Conservation (phyloP, 1,140 invertebrate species). For the Caerostris extrusa region DNA sequence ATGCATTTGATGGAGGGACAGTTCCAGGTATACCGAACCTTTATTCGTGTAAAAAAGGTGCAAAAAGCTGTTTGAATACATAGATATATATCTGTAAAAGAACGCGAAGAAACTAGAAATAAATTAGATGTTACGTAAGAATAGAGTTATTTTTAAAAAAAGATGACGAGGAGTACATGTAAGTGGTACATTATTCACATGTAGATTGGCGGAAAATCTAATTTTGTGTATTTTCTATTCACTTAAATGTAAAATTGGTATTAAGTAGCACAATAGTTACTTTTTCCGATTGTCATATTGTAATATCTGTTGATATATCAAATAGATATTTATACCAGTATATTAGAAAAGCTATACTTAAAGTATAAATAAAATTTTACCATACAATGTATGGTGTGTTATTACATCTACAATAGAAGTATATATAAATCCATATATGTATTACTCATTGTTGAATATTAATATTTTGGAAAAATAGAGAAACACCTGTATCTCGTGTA, state of each 20-base stretch:
- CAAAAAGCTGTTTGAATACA: not conserved
- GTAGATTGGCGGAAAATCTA: not conserved
- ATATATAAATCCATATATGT: too few species aligned
- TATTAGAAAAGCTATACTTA: too few species aligned
- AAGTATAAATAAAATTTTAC: too few species aligned
- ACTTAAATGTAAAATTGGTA: not conserved
- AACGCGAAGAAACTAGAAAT: not conserved
- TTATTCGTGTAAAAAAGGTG: conserved; percentile 38
- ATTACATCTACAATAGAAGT: too few species aligned
- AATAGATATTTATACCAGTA: not conserved
- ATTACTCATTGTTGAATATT: too few species aligned
- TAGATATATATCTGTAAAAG: not conserved
- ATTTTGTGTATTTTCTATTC: not conserved
- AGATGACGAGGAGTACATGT: not conserved
- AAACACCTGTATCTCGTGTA: too few species aligned
- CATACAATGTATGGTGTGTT: too few species aligned
- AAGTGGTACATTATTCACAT: conserved; percentile 25
- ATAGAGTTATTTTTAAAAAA: not conserved
- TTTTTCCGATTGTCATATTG: not conserved
- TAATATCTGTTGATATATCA: not conserved
- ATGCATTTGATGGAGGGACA: conserved; percentile 41
- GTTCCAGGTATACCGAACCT: conserved; percentile 56
- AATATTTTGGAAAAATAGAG: too few species aligned
- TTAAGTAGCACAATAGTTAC: not conserved
- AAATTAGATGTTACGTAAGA: conserved; percentile 25